Evolutionary conservation across 2,888 invertebrate species (phyloP), one percentile per base, ranked within the genome.

Genomic region (Tetheella fluctuosa): DNA sequence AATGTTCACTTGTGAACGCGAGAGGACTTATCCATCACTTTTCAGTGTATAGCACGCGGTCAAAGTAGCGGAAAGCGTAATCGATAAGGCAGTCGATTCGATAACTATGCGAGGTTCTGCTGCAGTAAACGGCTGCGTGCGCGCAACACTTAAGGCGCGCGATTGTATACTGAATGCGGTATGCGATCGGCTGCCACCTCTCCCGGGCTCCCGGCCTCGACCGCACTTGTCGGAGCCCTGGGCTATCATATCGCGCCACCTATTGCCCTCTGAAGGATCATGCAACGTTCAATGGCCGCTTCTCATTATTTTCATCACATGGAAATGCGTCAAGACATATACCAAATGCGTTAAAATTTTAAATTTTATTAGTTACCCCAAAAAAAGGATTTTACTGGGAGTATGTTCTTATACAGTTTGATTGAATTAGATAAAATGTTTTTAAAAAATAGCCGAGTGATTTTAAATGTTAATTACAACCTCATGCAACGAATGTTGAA

Each of bases 131-230:
- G 82, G 79, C 70, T 76, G 88, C 89, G 90, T 83, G 86, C 91
- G 91, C 91, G 91, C 92, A 88, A 79, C 88, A 86, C 86, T 86
- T 79, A 82, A 81, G 86, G 82, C 91, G 91, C 84, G 88, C 90
- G 89, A 85, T 83, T 86, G 85, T 86, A 84, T 69, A 92, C 92
- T 93, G 92, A 90, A 73, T 83, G 80, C 79, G 84, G 77, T 79
- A 76, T 77, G 84, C 83, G 83, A 81, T 75, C 85, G 85, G 80
- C 81, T 84, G 80, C 85, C 88, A 84, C 85, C 85, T 80, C 86
- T 89, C 90, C 89, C 81, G 84, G 75, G 81, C 85, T 86, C 88
- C 90, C 90, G 86, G 84, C 89, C 90, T 87, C 89, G 89, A 81
- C 81, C 86, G 85, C 84, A 80, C 83, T 81, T 76, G 81, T 70